phyloP scores from a whole-genome alignment of 2,113 vertebrate species.

The Syngnathoides biaculeatus region DNA sequence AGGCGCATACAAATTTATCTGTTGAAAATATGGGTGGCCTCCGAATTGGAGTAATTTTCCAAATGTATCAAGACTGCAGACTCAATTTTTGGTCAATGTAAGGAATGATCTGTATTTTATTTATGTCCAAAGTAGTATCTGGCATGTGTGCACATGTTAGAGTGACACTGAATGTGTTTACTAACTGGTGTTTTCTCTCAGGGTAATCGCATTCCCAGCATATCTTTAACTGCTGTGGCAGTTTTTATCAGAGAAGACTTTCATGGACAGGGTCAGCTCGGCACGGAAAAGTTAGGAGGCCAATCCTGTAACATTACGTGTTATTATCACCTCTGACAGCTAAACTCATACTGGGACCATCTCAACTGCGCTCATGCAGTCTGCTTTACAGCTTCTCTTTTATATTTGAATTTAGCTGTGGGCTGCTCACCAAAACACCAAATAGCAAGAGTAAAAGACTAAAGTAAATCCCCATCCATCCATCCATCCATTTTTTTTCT shows the following conservation, averaged over 20 bases:
- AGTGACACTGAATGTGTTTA: background rate
- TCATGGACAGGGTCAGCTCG: slow-evolving; percentile 36
- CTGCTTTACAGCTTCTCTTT: slow-evolving; percentile 8
- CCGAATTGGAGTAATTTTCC: no score
- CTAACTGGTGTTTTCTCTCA: slow-evolving; percentile 3
- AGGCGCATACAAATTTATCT: background rate
- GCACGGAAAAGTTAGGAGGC: slow-evolving; percentile 16
- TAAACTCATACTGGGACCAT: slow-evolving; percentile 38
- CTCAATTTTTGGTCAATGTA: no score
- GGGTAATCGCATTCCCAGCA: slow-evolving; percentile 16
- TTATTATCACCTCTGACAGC: slow-evolving; percentile 41
- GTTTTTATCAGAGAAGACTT: slow-evolving; percentile 38
- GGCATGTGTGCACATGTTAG: background rate
- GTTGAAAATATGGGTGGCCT: background rate
- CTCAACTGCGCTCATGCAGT: slow-evolving; percentile 19
- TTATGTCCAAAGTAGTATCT: background rate
- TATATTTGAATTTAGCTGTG: background rate
- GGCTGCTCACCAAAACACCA: background rate
- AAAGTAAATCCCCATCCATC: no score
- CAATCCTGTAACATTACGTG: slow-evolving; percentile 50
- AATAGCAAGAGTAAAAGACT: background rate
- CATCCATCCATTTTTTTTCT: no score
- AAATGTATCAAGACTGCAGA: background rate
- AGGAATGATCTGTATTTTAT: background rate
- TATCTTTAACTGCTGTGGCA: slow-evolving; percentile 30